Evolutionary conservation across 2,888 invertebrate species (phyloP).

Genomic region (Amblyjoppa fuscipennis): DNA sequence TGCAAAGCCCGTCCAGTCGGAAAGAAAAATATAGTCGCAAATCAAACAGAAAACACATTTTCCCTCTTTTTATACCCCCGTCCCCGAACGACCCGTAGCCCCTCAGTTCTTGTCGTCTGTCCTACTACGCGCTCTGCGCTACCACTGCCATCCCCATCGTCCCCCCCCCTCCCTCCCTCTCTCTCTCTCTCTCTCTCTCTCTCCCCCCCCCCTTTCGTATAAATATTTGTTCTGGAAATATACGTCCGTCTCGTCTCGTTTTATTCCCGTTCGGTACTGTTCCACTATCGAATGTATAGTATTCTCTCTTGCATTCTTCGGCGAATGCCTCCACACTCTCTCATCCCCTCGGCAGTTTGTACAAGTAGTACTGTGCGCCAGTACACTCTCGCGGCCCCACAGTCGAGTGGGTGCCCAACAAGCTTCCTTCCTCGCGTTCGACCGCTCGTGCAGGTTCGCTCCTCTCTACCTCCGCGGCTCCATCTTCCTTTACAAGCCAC

Average conservation of each 20-base stretch:
- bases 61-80: slow-evolving; percentile 75
- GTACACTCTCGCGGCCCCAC: not conserved
- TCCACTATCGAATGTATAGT: slow-evolving; percentile 43
- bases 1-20: slow-evolving; percentile 71
- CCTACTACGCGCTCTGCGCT: not conserved
- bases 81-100: slow-evolving; percentile 29
- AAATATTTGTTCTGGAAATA: slow-evolving; percentile 82
- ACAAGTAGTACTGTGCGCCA: not conserved
- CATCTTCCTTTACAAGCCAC: slow-evolving; percentile 70
- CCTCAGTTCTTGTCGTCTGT: slow-evolving; percentile 44
- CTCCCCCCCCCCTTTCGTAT: slow-evolving; percentile 72
- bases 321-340: slow-evolving; percentile 3
- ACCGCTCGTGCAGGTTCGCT: slow-evolving; percentile 20
- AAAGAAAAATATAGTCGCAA: slow-evolving; percentile 80
- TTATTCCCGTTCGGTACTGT: slow-evolving; percentile 56
- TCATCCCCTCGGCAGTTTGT: slow-evolving; percentile 10
- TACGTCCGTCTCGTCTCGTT: slow-evolving; percentile 73
- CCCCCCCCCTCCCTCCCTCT: slow-evolving; percentile 38
- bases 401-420: slow-evolving; percentile 22
- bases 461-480: slow-evolving; percentile 37
- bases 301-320: slow-evolving; percentile 49
- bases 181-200: slow-evolving; percentile 3
- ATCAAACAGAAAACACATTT: slow-evolving; percentile 81
- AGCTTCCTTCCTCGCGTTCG: slow-evolving; percentile 29
- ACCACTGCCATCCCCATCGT: too few species aligned